Base-by-base conservation (phyloP, 1,140 invertebrate species). In the Psilanteris sp. region DNA sequence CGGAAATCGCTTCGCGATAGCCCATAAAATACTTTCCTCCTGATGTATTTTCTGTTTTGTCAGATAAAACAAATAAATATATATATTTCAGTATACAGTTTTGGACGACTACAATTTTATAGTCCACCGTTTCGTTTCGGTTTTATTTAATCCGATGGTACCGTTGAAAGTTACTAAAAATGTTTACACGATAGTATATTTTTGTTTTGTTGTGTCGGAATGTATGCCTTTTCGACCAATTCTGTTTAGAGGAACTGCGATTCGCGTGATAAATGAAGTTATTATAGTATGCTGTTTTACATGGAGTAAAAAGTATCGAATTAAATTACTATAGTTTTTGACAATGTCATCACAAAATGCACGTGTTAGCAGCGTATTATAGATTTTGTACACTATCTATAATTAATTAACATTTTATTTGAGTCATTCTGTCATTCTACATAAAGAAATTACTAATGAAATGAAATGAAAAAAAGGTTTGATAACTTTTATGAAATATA, bases 1-100 rank as follows among this genome's bases (percentile, higher is more conserved):
- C 73, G 64, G 73, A 76, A 70, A 70, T 68, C 64, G 55, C 34
- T 34, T 62, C 64, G 44, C 27, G 52, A 55, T 54, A 64, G 55
- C 50, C 57, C 66, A 62, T 64, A 70, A 70, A 66, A 70, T 66
- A 54, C 36, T 44, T 66, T 52, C 26, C 57, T 66, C 36, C 52
- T 70, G 34, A 64, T 55, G 20, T 54, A 31, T 57, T 55, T 76
- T 70, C 57, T 39, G 54, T 55, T 75, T 62, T 34, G 54, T 50
- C 31, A 44, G 22, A 59, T 44, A 41, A 24, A 55, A 59, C 54
- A 31, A 48, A 55, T 52, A 52, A 68, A 46, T 46, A 37, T 29
- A 57, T 57, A 57, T 14, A 46, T 55, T 62, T 67, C 22, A 15
- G 4, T 9, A 18, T 34, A 27, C 37, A 18, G 31, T 44, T 66